Base-by-base conservation (phyloP, 2,888 invertebrate species). In the Doris montereyensis region DNA sequence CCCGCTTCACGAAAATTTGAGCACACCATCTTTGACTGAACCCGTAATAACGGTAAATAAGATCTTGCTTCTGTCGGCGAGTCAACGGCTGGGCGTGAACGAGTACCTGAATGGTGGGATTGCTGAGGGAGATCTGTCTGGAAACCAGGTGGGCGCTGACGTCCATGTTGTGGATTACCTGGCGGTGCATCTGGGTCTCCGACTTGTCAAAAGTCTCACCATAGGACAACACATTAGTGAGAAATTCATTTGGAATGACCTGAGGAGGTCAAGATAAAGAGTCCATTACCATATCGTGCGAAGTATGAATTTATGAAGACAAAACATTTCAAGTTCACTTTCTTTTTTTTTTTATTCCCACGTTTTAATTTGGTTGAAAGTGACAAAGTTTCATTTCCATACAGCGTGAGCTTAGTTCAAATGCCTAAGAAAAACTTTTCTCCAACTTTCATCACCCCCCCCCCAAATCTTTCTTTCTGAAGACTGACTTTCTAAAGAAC, bases 61-160 rank as follows among this genome's bases (percentile, higher is more conserved):
- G 70, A 41, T 81, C 80, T 65, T 78, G 76, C 76, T 78, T 83
- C 71, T 79, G 77, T 28, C 71, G 77, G 13, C 81, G 75, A 5
- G 70, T 41, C 96, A 96, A 24, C 1, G 81, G 85, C 41, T 83
- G 86, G 1, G 97, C 96, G 92, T 98, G 97, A 92, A 98, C 97
- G 30, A 98, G 93, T 8, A 98, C 97, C 80, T 97, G 94, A 58
- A 98, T 92, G n/a, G 97, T 95, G 0, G 98, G 97, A 24, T 96
- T 95, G 90, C 97, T 97, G 72, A 96, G 94, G 0, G 97, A 95
- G 77, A 98, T 94, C 87, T 95, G 95, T 77, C 94, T 93, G 77
- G 96, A 95, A n/a, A 98, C 97, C 80, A 97, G 93, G 91, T 98
- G 97, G 4, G 97, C 97, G 60, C 97, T 97, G 92, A 98, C 95